Evolutionary conservation across 2,888 invertebrate species (phyloP), one percentile per base, ranked within the genome.

Genomic region (Hedychridium roseum): DNA sequence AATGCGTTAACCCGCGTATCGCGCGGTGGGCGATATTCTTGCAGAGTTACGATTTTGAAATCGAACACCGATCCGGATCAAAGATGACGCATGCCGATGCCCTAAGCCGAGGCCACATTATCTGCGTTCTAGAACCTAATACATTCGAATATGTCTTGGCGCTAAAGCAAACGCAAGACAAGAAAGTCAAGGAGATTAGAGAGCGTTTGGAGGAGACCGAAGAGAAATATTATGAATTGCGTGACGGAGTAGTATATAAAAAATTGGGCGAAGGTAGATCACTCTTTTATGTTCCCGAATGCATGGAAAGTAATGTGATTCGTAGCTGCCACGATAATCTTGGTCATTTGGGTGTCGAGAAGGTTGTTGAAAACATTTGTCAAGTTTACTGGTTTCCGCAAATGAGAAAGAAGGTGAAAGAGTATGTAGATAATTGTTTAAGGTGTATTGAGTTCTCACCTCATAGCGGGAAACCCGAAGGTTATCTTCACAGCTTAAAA

Each of bases 1-100:
- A 65, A 40, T 65, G 70, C 3, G 46, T 74, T 6, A 66, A 67
- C 47, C 64, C 68, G 1, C 42, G 66, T 42, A 71, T 73, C 15
- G 23, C 42, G 9, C 21, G 71, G 12, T 72, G 70, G 71, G 42
- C 53, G 15, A 31, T 61, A n/a, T 34, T 47, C 17, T 42, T 71
- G 11, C 48, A 60, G 40, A 60, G 59, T 49, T 52, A 42, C 48
- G 48, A 56, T 39, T 67, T 56, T 42, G 36, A 21, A 15, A 26
- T 64, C 6, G 54, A 55, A 18, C 68, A 68, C 39, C 39, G 66
- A 23, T 11, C 48, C 1, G 48, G 45, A 7, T 34, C 32, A 1
- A 35, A 48, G 18, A 66, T 66, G 64, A 34, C 26, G 5, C 66
- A 68, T 43, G 67, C 58, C 4, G 66, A 68, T 50, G 64, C 64